Base-by-base conservation (phyloP, 2,113 vertebrate species). In the Pluvialis apricaria region DNA sequence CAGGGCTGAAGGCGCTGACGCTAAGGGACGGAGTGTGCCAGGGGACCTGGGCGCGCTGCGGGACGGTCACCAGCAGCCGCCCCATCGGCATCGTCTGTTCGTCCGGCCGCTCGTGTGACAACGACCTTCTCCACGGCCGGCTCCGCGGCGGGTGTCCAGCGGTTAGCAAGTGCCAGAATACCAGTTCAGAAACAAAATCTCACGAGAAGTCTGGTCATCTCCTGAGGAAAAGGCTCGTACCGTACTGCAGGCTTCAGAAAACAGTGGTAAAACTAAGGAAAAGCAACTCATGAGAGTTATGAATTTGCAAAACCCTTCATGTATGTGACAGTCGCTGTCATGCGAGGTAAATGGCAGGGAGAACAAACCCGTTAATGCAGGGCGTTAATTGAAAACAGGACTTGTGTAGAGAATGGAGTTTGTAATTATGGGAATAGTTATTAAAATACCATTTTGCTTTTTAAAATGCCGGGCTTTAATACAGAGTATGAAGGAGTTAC, bases 381-480 rank as follows among this genome's bases (percentile, higher is more conserved):
- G 21, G 13, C 34, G 54, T 29, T 95, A 86, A 86, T 60, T 83
- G 88, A 49, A 92, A 86, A 89, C 57, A 69, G 80, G 38, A 38
- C 55, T 92, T 4, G 36, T 38, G 73, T 40, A 28, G 16, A 73
- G 62, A 91, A 69, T 19, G 49, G 76, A 16, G 54, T 75, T 87
- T 45, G 64, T 34, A 42, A 87, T 71, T 51, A 55, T 0, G 3
- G 78, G 79, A 86, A 60, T 2, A 64, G 64, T 73, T 88, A 68
- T 82, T 92, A 94, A 94, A 95, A 88, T 44, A 87, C 15, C 42
- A 60, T 91, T 91, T 89, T 79, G 60, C 64, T 71, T 92, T 66
- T 52, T n/a, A 40, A 77, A 94, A 64, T 22, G 62, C 77, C 84
- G 57, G 77, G 40, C 36, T 92, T 71, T 26, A 71, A 38, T 18